phyloP scores from a whole-genome alignment of 2,888 invertebrate genomes.

The Pocota personata region DNA sequence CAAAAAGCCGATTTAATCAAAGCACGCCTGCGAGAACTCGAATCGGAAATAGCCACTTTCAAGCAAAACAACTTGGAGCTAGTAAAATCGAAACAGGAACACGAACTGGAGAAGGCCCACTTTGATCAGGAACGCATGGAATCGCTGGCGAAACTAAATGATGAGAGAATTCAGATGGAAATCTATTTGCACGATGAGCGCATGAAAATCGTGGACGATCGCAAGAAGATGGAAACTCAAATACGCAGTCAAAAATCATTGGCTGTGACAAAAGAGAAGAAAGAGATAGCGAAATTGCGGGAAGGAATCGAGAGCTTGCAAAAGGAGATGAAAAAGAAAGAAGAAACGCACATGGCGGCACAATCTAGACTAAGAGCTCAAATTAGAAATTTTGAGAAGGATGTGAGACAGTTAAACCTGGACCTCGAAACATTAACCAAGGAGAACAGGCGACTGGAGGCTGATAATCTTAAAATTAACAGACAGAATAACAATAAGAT shows the following conservation, averaged over 20 bases:
- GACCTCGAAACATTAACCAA: slow-evolving; percentile 88
- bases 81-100: slow-evolving; percentile 85
- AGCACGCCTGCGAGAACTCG: slow-evolving; percentile 86
- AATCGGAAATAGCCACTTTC: slow-evolving; percentile 86
- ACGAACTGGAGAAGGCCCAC: slow-evolving; percentile 86
- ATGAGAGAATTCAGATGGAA: slow-evolving; percentile 87
- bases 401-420: slow-evolving; percentile 86
- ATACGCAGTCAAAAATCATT: slow-evolving; percentile 87
- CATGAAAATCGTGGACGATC: slow-evolving; percentile 87
- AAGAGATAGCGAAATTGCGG: slow-evolving; percentile 87
- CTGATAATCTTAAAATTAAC: slow-evolving; percentile 85
- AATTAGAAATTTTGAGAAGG: slow-evolving; percentile 88
- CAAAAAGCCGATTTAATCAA: slow-evolving; percentile 76
- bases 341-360: slow-evolving; percentile 88
- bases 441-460: slow-evolving; percentile 86
- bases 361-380: slow-evolving; percentile 90
- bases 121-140: slow-evolving; percentile 86
- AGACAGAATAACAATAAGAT: slow-evolving; percentile 88
- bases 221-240: slow-evolving; percentile 86
- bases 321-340: slow-evolving; percentile 88
- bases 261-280: slow-evolving; percentile 87
- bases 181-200: slow-evolving; percentile 88
- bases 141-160: slow-evolving; percentile 85
- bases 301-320: slow-evolving; percentile 87
- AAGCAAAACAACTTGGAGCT: slow-evolving; percentile 84